Conservation (phyloP, 1,140 invertebrate genomes). For the Melanaphis sacchari region DNA sequence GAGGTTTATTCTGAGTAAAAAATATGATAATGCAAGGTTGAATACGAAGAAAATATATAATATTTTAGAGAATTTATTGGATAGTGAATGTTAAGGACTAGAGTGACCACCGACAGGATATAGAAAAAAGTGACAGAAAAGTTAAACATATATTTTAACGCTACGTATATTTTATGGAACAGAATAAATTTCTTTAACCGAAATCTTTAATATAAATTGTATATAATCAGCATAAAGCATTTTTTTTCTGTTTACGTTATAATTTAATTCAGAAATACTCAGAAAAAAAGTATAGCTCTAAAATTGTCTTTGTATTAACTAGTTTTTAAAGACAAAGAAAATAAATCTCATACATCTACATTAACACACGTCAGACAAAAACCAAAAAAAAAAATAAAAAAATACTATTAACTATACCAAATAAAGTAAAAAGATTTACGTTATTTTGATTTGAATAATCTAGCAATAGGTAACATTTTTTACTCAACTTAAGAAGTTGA, state of each 20-base stretch:
- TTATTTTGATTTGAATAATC: neutral
- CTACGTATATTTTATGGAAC: neutral
- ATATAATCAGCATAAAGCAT: neutral
- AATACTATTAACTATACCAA: neutral
- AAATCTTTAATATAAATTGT: neutral
- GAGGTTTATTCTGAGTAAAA: neutral
- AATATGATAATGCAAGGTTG: neutral
- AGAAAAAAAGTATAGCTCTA: neutral
- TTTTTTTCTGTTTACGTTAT: neutral
- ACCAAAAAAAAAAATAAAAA: no score
- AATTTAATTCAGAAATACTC: neutral
- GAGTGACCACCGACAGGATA: neutral
- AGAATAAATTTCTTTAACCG: neutral
- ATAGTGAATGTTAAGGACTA: neutral
- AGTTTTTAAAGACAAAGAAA: neutral
- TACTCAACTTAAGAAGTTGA: neutral
- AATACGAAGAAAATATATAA: neutral
- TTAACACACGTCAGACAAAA: neutral
- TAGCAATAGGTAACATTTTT: neutral
- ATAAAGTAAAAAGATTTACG: neutral
- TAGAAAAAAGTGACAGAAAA: neutral
- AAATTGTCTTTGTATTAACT: neutral
- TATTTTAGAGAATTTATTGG: neutral
- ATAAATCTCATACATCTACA: neutral
- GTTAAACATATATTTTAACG: neutral